A percentile compares a stretch with the other conserved stretches of the same genome.
These are phyloP conservation scores for Egretta garzetta DNA, from an alignment of 2,113 vertebrate genomes.

Conservation along the genomic window DNA sequence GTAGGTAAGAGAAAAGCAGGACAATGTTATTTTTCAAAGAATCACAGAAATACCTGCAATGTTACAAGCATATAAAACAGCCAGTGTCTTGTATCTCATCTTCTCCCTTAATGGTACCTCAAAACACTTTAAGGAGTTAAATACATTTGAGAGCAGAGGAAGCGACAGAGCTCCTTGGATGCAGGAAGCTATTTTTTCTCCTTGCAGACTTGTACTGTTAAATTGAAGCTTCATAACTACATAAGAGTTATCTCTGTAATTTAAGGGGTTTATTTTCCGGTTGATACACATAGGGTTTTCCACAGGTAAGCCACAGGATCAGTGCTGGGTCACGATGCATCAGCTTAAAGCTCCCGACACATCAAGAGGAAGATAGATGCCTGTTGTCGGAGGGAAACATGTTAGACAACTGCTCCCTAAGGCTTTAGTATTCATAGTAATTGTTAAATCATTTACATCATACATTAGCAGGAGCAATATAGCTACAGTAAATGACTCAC, in stretches of 20 bases:
- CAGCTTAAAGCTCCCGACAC: background rate
- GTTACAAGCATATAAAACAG: background rate
- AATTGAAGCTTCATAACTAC: constrained; percentile 14
- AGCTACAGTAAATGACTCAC: constrained; percentile 2
- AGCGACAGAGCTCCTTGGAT: background rate
- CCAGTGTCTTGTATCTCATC: background rate
- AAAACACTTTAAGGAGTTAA: background rate
- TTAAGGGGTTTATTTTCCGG: constrained; percentile 28
- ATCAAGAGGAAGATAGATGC: constrained; percentile 34
- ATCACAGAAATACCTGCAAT: background rate
- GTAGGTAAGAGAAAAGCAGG: background rate
- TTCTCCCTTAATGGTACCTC: background rate
- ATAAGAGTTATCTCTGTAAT: constrained; percentile 10
- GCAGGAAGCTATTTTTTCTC: background rate
- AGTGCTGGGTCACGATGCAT: background rate
- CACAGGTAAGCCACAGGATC: constrained; percentile 25
- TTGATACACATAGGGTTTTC: background rate
- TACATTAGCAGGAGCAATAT: constrained; percentile 24
- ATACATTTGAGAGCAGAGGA: background rate
- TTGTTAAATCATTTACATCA: constrained; percentile 56
- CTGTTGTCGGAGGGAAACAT: background rate
- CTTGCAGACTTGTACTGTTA: background rate
- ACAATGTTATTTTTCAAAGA: background rate
- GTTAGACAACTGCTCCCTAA: constrained; percentile 46
- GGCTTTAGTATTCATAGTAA: constrained; percentile 28